Percentiles rank a stretch among this genome's conserved stretches.
Evolutionary conservation across 2,797 vertebrate species (phyloP).

Genomic region (Cyprinodon diabolis): DNA sequence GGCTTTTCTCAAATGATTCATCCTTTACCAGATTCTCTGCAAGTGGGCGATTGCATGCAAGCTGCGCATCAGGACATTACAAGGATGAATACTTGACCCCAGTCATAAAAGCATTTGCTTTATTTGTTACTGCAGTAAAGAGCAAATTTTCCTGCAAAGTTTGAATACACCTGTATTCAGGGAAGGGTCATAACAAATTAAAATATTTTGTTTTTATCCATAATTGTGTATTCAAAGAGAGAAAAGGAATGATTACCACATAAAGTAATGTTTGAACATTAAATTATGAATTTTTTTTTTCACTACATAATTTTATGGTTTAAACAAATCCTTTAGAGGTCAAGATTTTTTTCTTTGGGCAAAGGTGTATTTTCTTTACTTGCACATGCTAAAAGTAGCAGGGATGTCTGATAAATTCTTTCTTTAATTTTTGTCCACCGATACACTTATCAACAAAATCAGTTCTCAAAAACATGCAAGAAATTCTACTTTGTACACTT

Average conservation of each 20-base stretch:
- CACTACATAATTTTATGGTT: no score
- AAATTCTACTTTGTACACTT: no score
- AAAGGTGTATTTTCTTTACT: no score
- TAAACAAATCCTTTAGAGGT: no score
- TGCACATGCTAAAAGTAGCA: no score
- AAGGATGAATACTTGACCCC: constrained; percentile 7
- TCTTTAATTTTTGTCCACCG: no score
- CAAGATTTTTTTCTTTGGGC: no score
- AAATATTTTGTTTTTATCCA: not conserved
- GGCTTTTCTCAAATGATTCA: constrained; percentile 5
- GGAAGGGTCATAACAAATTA: not conserved
- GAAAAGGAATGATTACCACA: not conserved
- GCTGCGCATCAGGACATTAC: not conserved
- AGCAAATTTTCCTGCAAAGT: not conserved
- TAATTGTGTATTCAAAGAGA: not conserved
- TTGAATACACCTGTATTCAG: not conserved
- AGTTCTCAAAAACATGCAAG: no score
- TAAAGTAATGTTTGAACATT: not conserved
- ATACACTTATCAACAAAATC: no score
- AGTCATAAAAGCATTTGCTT: not conserved
- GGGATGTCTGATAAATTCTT: no score
- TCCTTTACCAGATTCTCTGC: not conserved
- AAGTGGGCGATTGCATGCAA: constrained; percentile 1
- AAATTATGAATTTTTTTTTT: no score
- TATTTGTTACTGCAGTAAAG: not conserved